Evolutionary conservation across 2,888 invertebrate genomes (phyloP), one percentile per base, ranked within the genome.

Genomic region (Lasioglossum zephyrum): DNA sequence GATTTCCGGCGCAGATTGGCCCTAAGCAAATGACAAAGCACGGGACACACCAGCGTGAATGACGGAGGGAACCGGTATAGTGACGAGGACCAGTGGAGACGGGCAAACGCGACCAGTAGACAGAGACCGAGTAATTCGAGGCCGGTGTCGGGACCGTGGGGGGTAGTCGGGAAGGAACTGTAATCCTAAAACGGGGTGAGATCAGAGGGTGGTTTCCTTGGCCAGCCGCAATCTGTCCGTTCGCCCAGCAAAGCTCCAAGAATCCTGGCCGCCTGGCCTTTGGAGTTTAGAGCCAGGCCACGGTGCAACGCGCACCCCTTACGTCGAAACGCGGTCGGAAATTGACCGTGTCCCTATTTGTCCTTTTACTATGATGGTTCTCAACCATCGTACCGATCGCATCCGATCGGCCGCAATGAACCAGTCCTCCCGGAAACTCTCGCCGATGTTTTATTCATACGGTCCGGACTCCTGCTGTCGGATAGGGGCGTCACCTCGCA

Each of bases 21-120:
- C 92, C 92, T 92, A 92, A 94, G 93, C 91, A 93, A 94, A 94
- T 93, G 94, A 94, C 94, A 93, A 94, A 94, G 94, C 92, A 91
- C 88, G 89, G 89, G 90, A 90, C 88, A 90, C 83, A 82, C 70
- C 39, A 75, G 69, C 75, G 74, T 49, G 77, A 80, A 79, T 82
- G 87, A 86, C 78, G 77, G 77, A 79, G 87, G 79, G 81, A 88
- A 85, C 77, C 79, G 57, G 49, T 72, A 75, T 79, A 53, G 53
- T 74, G 73, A 79, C 84, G 78, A 84, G 84, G 73, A 60, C 44
- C 53, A 39, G 16, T 18, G n/a, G 60, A 41, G 60, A 60, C 26
- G 60, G 60, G 26, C 4, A 13, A 22, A 53, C 36, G 73, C 81
- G 44, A 53, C 63, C 66, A 53, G 73, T 57, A 53, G 73, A 44